phyloP scores from a whole-genome alignment of 2,113 vertebrate species.

The Microtus montanus region DNA sequence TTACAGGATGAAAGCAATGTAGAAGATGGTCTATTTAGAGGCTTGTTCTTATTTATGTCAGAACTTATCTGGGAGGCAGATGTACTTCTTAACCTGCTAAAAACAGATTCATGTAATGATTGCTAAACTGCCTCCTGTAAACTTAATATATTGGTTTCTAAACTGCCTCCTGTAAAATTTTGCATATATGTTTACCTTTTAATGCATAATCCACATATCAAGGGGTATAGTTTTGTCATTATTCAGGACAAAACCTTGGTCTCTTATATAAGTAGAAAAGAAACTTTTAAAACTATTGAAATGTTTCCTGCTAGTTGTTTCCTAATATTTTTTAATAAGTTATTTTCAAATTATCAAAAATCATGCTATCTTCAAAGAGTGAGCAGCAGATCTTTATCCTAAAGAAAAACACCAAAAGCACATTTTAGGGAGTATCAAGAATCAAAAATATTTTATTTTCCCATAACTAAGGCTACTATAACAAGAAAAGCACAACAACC shows the following conservation, averaged over 20 bases:
- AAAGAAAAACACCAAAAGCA: not conserved
- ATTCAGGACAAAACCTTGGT: not conserved
- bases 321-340: not conserved
- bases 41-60: not conserved
- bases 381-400: not conserved
- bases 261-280: not conserved
- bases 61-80: not conserved
- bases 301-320: not conserved
- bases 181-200: not conserved
- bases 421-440: not conserved
- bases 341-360: not conserved
- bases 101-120: not conserved
- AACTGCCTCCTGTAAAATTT: slow-evolving; percentile 11
- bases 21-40: not conserved
- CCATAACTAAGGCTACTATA: too few species aligned
- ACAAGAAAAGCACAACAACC: not conserved
- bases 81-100: not conserved
- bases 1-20: not conserved
- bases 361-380: not conserved
- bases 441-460: not conserved
- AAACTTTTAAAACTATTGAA: not conserved
- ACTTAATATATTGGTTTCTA: not conserved
- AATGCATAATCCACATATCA: not conserved
- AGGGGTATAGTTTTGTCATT: not conserved
- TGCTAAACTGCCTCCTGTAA: slow-evolving; percentile 36